phyloP scores from a whole-genome alignment of 2,888 invertebrate genomes.

The Eilema caniola region DNA sequence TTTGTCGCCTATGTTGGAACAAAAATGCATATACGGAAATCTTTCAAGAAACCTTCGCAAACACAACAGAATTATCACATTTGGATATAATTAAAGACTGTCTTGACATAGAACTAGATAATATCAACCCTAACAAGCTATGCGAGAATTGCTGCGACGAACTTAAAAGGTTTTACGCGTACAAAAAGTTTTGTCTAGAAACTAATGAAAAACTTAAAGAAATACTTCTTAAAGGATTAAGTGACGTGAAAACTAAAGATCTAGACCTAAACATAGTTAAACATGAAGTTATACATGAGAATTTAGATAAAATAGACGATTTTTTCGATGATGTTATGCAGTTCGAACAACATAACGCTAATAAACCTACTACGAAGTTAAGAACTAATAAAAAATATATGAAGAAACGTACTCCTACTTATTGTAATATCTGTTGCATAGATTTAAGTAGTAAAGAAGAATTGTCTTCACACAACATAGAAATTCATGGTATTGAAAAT shows the following conservation, averaged over 20 bases:
- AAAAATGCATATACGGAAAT: slow-evolving; percentile 61
- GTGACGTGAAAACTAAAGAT: slow-evolving; percentile 31
- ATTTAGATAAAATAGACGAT: slow-evolving; percentile 24
- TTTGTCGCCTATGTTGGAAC: slow-evolving; percentile 77
- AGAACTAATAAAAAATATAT: slow-evolving; percentile 44
- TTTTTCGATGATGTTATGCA: slow-evolving; percentile 31
- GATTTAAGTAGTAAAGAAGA: slow-evolving; percentile 60
- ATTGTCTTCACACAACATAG: slow-evolving; percentile 63
- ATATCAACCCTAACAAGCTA: slow-evolving; percentile 60
- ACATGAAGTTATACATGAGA: slow-evolving; percentile 33
- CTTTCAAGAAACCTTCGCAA: slow-evolving; percentile 40
- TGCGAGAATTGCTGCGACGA: slow-evolving; percentile 67
- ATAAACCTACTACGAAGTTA: slow-evolving; percentile 15
- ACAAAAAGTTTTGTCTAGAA: slow-evolving; percentile 68
- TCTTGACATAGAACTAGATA: slow-evolving; percentile 64
- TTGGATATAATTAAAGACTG: slow-evolving; percentile 67
- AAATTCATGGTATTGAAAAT: slow-evolving; percentile 68
- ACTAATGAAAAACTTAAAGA: slow-evolving; percentile 62
- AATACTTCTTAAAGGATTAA: slow-evolving; percentile 49
- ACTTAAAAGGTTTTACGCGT: slow-evolving; percentile 69
- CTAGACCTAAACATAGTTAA: slow-evolving; percentile 29
- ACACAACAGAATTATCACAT: slow-evolving; percentile 44
- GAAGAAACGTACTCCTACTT: slow-evolving; percentile 60
- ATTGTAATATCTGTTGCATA: slow-evolving; percentile 70
- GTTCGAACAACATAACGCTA: slow-evolving; percentile 16